Conservation (phyloP, 2,888 invertebrate species). For the Darwinula stevensoni region DNA sequence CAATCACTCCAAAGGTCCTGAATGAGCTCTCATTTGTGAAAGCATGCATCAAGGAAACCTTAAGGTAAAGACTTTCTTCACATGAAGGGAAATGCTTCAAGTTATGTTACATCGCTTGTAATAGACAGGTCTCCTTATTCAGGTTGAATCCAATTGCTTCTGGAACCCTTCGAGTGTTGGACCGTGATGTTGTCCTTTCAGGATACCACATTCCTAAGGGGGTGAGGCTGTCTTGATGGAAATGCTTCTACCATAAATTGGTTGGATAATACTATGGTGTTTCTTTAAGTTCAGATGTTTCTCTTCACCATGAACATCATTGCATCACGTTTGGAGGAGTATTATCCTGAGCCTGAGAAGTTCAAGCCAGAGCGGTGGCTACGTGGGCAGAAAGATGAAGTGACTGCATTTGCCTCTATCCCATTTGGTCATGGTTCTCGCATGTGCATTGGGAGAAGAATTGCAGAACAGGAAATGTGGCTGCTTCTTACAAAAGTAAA, state of each 20-base stretch:
- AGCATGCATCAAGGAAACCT: not conserved
- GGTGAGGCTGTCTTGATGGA: too few species aligned
- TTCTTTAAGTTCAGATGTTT: too few species aligned
- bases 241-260: too few species aligned
- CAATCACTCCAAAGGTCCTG: not conserved
- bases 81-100: too few species aligned
- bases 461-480: conserved; percentile 64
- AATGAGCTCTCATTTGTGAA: not conserved
- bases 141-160: not conserved
- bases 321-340: conserved; percentile 24
- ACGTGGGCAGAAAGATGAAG: conserved; percentile 18
- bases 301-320: too few species aligned
- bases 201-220: not conserved
- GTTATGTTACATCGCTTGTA: too few species aligned
- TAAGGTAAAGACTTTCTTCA: too few species aligned
- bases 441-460: conserved; percentile 54
- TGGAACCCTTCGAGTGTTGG: not conserved
- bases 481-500: conserved; percentile 12
- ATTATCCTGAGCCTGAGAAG: conserved; percentile 33
- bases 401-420: conserved; percentile 38
- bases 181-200: not conserved
- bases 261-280: too few species aligned
- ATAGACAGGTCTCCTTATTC: too few species aligned
- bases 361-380: conserved; percentile 56
- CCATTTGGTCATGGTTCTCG: conserved; percentile 54